A percentile compares a stretch with the other conserved stretches of the same genome.
phyloP scores from a whole-genome alignment of 2,113 vertebrate species.

The Choloepus hoffmanni region DNA sequence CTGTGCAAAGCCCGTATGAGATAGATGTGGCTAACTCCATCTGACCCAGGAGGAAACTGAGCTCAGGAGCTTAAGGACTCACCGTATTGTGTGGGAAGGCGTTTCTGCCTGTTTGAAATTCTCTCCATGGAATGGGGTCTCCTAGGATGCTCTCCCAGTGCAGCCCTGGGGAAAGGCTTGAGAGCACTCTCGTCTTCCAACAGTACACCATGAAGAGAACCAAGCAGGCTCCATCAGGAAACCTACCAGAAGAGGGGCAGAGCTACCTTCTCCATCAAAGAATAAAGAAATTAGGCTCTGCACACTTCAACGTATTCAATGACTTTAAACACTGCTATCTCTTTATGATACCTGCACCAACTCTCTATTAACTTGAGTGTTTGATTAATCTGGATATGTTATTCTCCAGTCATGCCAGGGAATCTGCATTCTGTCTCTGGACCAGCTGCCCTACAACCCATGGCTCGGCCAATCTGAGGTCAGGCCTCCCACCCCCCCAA shows the following conservation, averaged over 20 bases:
- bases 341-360: background rate
- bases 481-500: too few species aligned
- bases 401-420: background rate
- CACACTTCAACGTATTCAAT: background rate
- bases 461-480: background rate
- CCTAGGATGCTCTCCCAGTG: background rate
- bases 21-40: background rate
- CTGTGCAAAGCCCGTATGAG: background rate
- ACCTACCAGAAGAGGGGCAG: background rate
- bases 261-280: background rate
- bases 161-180: background rate
- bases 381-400: background rate
- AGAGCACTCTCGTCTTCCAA: background rate
- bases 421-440: background rate
- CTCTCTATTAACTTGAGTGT: background rate
- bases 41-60: constrained; percentile 13
- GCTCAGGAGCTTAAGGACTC: background rate
- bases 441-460: background rate
- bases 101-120: background rate
- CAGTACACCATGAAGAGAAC: background rate
- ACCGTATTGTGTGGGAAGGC: background rate
- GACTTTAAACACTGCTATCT: background rate
- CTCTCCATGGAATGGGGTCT: background rate
- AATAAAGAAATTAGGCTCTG: constrained; percentile 26
- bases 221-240: background rate